Percentiles rank a stretch among this genome's conserved stretches.
These are phyloP conservation scores for Syngnathus floridae DNA, from an alignment of 2,113 vertebrate species.

Conservation along the genomic window DNA sequence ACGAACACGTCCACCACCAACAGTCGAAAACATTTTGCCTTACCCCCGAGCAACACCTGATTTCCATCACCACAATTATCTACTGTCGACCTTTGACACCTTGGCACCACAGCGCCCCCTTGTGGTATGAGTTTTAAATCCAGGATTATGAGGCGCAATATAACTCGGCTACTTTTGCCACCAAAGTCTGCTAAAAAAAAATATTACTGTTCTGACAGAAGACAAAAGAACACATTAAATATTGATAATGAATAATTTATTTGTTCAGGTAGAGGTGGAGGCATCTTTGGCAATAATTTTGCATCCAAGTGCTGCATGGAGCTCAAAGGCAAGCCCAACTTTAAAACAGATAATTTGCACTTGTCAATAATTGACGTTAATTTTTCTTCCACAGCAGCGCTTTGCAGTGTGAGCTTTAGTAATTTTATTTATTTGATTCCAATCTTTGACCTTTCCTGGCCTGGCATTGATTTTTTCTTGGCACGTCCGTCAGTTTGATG, in stretches of 20 bases:
- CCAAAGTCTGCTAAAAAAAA: background rate
- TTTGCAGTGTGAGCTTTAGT: background rate
- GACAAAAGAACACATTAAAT: background rate
- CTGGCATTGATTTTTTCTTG: background rate
- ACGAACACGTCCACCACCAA: too few species aligned
- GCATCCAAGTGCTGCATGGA: background rate
- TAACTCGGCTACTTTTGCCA: too few species aligned
- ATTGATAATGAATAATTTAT: slow-evolving; percentile 67
- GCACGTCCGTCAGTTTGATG: background rate
- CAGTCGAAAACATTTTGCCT: too few species aligned
- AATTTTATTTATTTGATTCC: too few species aligned
- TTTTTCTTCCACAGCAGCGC: slow-evolving; percentile 1
- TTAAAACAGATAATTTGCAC: slow-evolving; percentile 28
- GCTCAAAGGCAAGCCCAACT: background rate
- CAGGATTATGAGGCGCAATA: too few species aligned
- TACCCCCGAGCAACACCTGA: too few species aligned
- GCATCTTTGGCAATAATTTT: slow-evolving; percentile 69
- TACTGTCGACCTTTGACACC: too few species aligned
- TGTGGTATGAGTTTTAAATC: too few species aligned
- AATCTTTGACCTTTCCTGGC: background rate
- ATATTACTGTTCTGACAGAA: background rate
- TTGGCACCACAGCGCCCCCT: too few species aligned
- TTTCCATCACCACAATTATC: too few species aligned
- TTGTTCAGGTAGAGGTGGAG: slow-evolving; percentile 53
- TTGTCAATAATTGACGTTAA: background rate